phyloP scores from a whole-genome alignment of 2,888 invertebrate species.

The Rhabditoides inermis region DNA sequence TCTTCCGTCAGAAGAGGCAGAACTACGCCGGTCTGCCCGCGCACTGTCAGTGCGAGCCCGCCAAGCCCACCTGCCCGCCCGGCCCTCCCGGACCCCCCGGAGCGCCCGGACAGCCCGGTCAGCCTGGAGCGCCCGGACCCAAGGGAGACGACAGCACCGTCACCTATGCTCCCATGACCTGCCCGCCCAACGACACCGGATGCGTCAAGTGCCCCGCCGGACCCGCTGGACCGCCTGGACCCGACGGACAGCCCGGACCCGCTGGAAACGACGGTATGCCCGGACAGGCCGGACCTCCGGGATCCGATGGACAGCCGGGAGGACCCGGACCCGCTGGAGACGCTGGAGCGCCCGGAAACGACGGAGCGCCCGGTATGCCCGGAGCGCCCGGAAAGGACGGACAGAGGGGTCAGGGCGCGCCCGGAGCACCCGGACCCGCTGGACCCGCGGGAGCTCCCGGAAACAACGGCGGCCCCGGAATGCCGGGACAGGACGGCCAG shows the following conservation, averaged over 20 bases:
- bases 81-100: conserved; percentile 37
- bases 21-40: conserved; percentile 32
- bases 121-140: conserved; percentile 26
- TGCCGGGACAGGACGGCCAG: conserved; percentile 15
- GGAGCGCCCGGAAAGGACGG: conserved; percentile 24
- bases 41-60: conserved; percentile 36
- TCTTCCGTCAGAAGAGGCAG: conserved; percentile 37
- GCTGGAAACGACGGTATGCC: conserved; percentile 6
- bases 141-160: conserved; percentile 29
- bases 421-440: conserved; percentile 10
- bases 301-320: conserved; percentile 13
- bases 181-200: conserved; percentile 19
- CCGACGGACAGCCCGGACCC: conserved; percentile 2
- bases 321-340: conserved; percentile 26
- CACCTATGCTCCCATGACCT: conserved; percentile 25
- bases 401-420: conserved; percentile 20
- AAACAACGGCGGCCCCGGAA: conserved; percentile 6
- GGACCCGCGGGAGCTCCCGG: conserved; percentile 12
- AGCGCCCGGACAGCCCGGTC: conserved; percentile 29
- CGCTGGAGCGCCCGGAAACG: conserved; percentile 21
- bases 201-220: conserved; percentile 30
- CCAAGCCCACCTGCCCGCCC: conserved; percentile 34
- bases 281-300: conserved; percentile 23
- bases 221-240: conserved; percentile 16
- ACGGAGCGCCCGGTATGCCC: conserved; percentile 15